phyloP scores from a whole-genome alignment of 2,797 vertebrate genomes.

The Sternotherus odoratus region DNA sequence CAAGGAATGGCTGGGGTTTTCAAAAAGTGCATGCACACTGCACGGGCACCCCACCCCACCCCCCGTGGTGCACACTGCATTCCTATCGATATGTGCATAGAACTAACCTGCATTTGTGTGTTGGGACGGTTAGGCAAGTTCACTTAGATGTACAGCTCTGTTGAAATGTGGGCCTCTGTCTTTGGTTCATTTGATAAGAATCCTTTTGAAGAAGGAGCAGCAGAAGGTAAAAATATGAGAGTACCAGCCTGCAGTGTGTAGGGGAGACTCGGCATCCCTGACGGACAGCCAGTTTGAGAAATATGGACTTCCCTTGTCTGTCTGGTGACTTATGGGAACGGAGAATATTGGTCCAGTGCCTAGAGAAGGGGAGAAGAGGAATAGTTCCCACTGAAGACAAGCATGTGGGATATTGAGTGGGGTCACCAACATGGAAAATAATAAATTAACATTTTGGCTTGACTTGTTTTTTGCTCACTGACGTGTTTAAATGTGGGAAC shows the following conservation, averaged over 20 bases:
- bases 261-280: neutral
- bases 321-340: neutral
- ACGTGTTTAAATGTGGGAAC: neutral
- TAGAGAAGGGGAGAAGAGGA: neutral
- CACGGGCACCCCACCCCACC: neutral
- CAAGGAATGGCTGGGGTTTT: neutral
- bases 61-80: neutral
- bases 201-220: neutral
- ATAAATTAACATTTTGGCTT: neutral
- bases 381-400: neutral
- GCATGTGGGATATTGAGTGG: neutral
- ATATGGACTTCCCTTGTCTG: neutral
- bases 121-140: rapidly evolving
- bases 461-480: neutral
- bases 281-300: neutral
- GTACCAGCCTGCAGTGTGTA: neutral
- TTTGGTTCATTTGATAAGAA: neutral
- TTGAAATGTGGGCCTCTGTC: neutral
- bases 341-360: neutral
- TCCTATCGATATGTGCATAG: no score
- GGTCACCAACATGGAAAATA: neutral
- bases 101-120: neutral
- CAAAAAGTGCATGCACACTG: neutral
- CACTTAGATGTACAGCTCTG: neutral
- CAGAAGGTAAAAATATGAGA: neutral